Conservation (phyloP, 1,140 invertebrate genomes). For the Vollenhovia emeryi region DNA sequence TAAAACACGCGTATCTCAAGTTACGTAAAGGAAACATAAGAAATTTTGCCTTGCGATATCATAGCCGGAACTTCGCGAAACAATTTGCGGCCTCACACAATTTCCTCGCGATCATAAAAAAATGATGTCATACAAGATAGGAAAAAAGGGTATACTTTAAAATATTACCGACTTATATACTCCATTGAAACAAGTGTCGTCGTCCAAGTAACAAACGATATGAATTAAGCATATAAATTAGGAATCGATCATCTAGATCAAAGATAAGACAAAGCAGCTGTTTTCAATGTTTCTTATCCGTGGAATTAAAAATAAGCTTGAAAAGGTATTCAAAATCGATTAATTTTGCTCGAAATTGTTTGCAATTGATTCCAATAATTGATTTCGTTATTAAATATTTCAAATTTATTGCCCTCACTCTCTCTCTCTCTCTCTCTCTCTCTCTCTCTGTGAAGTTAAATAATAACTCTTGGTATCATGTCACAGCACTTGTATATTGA, state of each 20-base stretch:
- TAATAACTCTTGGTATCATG: too few species aligned
- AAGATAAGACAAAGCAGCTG: not conserved
- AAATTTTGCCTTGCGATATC: not conserved
- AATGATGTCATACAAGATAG: not conserved
- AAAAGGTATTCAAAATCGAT: not conserved
- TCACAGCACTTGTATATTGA: too few species aligned
- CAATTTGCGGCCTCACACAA: not conserved
- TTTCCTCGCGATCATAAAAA: not conserved
- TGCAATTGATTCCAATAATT: not conserved
- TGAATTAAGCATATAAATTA: not conserved
- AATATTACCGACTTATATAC: not conserved
- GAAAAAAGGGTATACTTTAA: not conserved
- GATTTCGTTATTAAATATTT: not conserved
- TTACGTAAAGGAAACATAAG: constrained; percentile 2
- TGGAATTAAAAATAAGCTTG: not conserved
- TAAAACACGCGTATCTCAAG: not conserved
- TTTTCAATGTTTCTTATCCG: not conserved
- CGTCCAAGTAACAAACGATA: not conserved
- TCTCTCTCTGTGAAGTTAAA: too few species aligned
- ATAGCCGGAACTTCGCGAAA: not conserved
- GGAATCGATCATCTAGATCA: not conserved
- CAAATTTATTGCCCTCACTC: not conserved
- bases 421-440: too few species aligned
- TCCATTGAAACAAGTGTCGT: not conserved
- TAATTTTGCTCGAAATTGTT: not conserved